Evolutionary conservation across 2,888 invertebrate species (phyloP), one percentile per base, ranked within the genome.

Genomic region (Ethmia dodecea): DNA sequence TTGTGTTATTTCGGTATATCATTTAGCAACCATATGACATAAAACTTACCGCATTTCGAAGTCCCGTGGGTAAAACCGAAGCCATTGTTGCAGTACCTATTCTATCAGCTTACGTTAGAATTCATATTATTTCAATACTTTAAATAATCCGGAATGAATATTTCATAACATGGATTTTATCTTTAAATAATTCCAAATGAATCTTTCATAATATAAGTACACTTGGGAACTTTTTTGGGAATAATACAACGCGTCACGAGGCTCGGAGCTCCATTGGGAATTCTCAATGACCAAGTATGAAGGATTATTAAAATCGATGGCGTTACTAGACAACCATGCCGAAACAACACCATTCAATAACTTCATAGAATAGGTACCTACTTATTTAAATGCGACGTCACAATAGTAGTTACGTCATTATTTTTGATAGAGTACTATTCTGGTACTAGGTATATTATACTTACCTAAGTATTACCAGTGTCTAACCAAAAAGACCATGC

Each of bases 281-380:
- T 28, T 42, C 30, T 41, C 35, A 37, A 45, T 36, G 35, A 33
- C 33, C 32, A 39, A 33, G 35, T 34, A 24, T 31, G 31, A 28
- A 36, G 34, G 52, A 15, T 41, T 55, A 39, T 47, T 55, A 52
- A 70, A 79, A 81, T 81, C 83, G 63, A 81, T 81, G 49, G 43
- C 57, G 84, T 83, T 66, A 69, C 84, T 50, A 67, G 79, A 83
- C 86, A 75, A 84, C 81, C 65, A n/a, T 51, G 3, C 15, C 13
- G n/a, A 26, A 26, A 18, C 27, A 28, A 44, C 32, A 43, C 38
- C 35, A 33, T 36, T 37, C 33, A 20, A 39, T 37, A 28, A 26
- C 18, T 15, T 29, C 18, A 5, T 18, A 22, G 8, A 9, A 22
- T n/a, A 22, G 3, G 8, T 22, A 20, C 18, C 18, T 18, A 18